A percentile compares a stretch with the other conserved stretches of the same genome.
These are phyloP conservation scores for Pao palembangensis DNA, from an alignment of 2,113 vertebrate species.

Conservation along the genomic window DNA sequence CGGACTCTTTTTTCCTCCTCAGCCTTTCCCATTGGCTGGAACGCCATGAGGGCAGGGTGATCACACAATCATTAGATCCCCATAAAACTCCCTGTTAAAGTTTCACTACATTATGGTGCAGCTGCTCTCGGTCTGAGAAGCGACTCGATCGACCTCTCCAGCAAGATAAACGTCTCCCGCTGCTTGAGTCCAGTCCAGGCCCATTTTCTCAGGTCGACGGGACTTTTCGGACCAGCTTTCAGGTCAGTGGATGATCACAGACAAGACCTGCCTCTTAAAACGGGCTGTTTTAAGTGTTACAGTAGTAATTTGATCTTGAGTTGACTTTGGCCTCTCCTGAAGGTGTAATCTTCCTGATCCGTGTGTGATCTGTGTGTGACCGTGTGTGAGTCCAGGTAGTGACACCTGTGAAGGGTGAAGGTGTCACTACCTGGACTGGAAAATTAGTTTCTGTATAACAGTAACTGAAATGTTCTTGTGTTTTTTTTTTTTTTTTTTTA, in stretches of 20 bases:
- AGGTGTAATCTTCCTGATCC: constrained; percentile 10
- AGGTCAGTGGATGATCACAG: background rate
- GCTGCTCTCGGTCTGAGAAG: constrained; percentile 24
- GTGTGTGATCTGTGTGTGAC: background rate
- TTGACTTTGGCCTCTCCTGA: constrained; percentile 59
- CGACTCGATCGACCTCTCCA: constrained; percentile 40
- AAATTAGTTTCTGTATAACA: no score
- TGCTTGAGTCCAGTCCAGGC: background rate
- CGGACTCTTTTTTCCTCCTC: constrained; percentile 16
- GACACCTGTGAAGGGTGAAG: no score
- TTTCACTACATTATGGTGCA: constrained; percentile 62
- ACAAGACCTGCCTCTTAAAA: background rate
- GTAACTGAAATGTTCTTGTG: no score
- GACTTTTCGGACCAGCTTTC: background rate
- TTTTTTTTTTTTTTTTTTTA: no score
- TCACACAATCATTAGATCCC: constrained; percentile 77
- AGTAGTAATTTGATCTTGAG: constrained; percentile 51
- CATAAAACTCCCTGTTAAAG: constrained; percentile 74
- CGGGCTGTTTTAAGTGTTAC: background rate
- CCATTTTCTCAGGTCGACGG: background rate
- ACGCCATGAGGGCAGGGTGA: constrained; percentile 39
- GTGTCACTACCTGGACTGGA: background rate
- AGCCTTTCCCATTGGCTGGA: constrained; percentile 42
- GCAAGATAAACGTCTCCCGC: constrained; percentile 54
- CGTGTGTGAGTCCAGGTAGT: background rate